Evolutionary conservation across 2,888 invertebrate species (phyloP), one percentile per base, ranked within the genome.

Genomic region (Cyclophora punctaria): DNA sequence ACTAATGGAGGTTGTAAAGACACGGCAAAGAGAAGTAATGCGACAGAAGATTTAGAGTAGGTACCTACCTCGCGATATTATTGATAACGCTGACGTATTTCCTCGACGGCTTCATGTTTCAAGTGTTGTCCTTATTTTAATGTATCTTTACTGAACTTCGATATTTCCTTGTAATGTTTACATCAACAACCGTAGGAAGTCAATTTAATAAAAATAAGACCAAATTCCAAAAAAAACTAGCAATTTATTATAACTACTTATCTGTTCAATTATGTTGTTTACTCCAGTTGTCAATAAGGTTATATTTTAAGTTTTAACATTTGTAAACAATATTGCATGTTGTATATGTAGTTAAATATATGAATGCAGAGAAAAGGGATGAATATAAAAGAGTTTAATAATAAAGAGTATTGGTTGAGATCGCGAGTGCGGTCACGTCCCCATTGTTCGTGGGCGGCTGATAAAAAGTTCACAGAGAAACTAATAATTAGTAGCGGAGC

Each of bases 401-500:
- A 76, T 71, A 71, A 63, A 64, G 64, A 56, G 55, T 51, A 52
- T 59, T 37, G 37, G 37, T 37, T 37, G 62, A 70, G 73, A 80
- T 84, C 77, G 71, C 75, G 69, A 86, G 77, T 81, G 63, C 78
- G 76, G 82, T 86, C 87, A 88, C 88, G 88, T 86, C 80, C 67
- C 80, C 86, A 86, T 87, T 86, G 86, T 87, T 80, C 76, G 73
- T 68, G 69, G 69, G 72, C 75, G 79, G 76, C 70, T 71, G 80
- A 83, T 80, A 86, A 87, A 85, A 87, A 86, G 76, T 79, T 77
- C 78, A 76, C 75, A 69, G 75, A 74, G 75, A 76, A 20, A 70
- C 77, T 75, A 80, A 83, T 84, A 74, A 88, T 86, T 83, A 81
- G 78, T 80, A 80, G 78, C 80, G 78, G 78, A 40, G 67, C 78